A percentile compares a stretch with the other conserved stretches of the same genome.
phyloP scores from a whole-genome alignment of 2,113 vertebrate species.

The Anseranas semipalmata region DNA sequence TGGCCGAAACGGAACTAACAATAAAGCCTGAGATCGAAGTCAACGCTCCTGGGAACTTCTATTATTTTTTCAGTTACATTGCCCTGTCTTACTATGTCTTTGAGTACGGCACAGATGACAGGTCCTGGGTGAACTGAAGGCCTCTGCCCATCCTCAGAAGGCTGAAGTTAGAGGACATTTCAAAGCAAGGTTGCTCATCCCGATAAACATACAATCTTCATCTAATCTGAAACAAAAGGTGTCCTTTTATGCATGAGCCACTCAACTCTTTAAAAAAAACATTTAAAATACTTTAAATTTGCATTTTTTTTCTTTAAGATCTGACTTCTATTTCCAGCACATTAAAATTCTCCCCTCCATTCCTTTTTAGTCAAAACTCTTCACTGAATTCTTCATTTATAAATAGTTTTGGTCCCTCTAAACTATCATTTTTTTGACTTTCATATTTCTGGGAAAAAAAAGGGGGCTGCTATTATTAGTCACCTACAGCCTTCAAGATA shows the following conservation, averaged over 20 bases:
- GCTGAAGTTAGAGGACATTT: neutral
- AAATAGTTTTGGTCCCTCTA: constrained; percentile 67
- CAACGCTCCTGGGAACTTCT: neutral
- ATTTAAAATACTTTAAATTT: constrained; percentile 52
- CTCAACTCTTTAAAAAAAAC: neutral
- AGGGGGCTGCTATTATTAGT: constrained; percentile 24
- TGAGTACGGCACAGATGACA: neutral
- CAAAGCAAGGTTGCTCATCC: neutral
- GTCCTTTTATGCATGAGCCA: constrained; percentile 16
- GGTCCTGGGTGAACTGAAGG: neutral
- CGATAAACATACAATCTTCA: neutral
- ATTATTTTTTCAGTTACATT: neutral
- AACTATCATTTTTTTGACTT: constrained; percentile 58
- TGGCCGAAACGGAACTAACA: constrained; percentile 1
- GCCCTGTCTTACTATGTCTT: neutral
- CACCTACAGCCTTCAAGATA: constrained; percentile 20
- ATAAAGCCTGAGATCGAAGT: neutral
- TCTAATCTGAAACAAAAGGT: constrained; percentile 4
- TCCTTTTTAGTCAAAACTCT: constrained; percentile 65
- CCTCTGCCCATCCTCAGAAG: neutral
- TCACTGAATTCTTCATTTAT: constrained; percentile 68
- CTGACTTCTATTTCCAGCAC: constrained; percentile 62
- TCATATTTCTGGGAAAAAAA: constrained; percentile 36
- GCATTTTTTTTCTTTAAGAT: constrained; percentile 36
- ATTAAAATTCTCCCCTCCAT: constrained; percentile 63